phyloP scores from a whole-genome alignment of 2,797 vertebrate genomes.

The Crypturellus tataupa region DNA sequence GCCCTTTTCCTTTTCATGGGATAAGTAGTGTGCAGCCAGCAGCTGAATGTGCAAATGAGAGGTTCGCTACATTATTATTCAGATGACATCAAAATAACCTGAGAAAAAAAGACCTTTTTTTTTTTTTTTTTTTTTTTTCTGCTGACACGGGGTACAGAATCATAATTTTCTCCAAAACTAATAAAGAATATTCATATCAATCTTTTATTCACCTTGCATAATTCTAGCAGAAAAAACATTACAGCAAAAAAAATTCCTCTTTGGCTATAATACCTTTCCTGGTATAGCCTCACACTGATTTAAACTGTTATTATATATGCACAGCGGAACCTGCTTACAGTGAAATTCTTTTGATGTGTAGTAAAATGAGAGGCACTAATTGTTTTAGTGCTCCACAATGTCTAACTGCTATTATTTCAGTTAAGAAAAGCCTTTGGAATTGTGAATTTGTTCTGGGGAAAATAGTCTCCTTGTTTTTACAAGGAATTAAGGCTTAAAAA shows the following conservation, averaged over 20 bases:
- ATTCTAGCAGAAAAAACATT: neutral
- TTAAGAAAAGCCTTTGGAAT: neutral
- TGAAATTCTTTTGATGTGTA: neutral
- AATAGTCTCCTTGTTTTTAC: neutral
- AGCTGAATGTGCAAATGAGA: constrained; percentile 1
- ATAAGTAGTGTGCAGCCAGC: neutral
- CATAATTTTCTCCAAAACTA: neutral
- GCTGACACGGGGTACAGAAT: neutral
- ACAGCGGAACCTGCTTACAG: neutral
- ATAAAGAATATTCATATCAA: neutral
- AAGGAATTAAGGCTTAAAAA: neutral
- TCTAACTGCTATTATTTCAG: neutral
- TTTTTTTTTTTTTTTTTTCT: neutral
- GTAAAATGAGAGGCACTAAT: neutral
- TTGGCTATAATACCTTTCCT: neutral
- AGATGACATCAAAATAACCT: neutral
- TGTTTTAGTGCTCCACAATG: neutral
- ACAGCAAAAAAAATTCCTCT: neutral
- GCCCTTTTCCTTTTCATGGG: neutral
- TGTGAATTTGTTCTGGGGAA: neutral
- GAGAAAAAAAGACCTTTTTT: neutral
- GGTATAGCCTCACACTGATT: neutral
- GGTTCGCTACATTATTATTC: neutral
- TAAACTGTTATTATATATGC: neutral
- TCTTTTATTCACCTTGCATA: neutral